These are phyloP conservation scores for Xenus cinereus DNA, from an alignment of 2,113 vertebrate species.

Conservation along the genomic window DNA sequence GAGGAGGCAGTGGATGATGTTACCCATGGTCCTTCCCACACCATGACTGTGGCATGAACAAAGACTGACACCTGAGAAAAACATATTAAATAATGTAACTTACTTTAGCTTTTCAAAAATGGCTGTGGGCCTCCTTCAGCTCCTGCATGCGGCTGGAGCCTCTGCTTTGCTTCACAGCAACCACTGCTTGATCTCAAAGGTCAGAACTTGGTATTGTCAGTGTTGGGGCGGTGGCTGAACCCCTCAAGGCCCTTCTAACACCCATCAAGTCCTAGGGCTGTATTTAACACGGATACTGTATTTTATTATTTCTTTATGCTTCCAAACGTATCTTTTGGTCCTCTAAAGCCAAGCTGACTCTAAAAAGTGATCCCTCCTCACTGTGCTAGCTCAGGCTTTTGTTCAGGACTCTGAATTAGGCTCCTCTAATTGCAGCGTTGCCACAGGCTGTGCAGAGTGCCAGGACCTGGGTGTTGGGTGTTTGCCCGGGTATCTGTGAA, in stretches of 20 bases:
- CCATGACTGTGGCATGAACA: rapidly evolving
- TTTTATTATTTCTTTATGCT: neutral
- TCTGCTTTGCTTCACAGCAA: rapidly evolving
- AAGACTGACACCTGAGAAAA: neutral
- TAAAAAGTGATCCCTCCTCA: neutral
- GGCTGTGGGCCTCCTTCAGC: neutral
- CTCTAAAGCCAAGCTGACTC: neutral
- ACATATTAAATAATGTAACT: neutral
- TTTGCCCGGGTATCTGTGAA: neutral
- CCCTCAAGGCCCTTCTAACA: neutral
- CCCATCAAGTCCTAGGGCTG: neutral
- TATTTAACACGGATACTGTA: neutral
- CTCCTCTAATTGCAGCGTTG: neutral
- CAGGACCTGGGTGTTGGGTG: neutral
- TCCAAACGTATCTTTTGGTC: neutral
- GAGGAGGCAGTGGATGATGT: neutral
- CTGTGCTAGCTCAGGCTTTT: neutral
- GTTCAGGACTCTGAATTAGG: neutral
- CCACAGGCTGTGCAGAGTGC: neutral
- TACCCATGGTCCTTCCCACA: neutral
- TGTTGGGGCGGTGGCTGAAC: neutral
- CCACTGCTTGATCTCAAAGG: neutral
- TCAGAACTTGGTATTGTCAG: neutral
- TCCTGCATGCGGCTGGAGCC: neutral
- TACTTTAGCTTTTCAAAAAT: neutral